phyloP scores from a whole-genome alignment of 2,797 vertebrate genomes.

The Mormyrops boulengeri region DNA sequence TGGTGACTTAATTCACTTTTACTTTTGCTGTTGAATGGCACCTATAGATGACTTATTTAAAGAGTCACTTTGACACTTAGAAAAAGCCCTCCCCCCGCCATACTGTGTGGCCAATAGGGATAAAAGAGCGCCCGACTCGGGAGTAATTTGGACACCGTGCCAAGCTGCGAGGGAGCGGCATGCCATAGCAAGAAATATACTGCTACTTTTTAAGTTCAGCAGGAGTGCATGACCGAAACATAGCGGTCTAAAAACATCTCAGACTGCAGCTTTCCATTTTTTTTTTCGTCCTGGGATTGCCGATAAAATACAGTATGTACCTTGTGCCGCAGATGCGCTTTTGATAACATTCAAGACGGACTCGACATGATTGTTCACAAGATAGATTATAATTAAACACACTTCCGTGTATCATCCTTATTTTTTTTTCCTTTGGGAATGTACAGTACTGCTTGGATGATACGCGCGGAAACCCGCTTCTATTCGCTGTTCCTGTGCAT shows the following conservation, averaged over 20 bases:
- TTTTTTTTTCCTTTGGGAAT: slow-evolving; percentile 7
- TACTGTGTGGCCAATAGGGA: slow-evolving; percentile 54
- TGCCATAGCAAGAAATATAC: background rate
- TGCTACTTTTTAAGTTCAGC: background rate
- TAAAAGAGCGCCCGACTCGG: slow-evolving; percentile 44
- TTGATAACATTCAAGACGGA: background rate
- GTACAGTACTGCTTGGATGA: slow-evolving; percentile 8
- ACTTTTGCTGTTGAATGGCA: background rate
- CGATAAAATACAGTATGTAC: background rate
- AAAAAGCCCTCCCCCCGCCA: slow-evolving; percentile 37
- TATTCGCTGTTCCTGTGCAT: background rate
- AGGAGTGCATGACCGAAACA: background rate
- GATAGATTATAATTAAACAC: background rate
- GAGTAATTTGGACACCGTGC: slow-evolving; percentile 56
- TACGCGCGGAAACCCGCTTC: background rate
- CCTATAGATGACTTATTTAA: background rate
- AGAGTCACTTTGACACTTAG: background rate
- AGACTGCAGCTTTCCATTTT: background rate
- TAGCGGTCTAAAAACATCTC: background rate
- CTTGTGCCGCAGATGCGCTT: background rate
- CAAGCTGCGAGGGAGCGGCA: slow-evolving; percentile 18
- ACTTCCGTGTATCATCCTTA: background rate
- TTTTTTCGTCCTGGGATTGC: background rate
- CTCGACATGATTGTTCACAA: background rate
- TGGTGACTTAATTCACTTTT: background rate